Conservation (phyloP, 1,140 invertebrate species). For the Oppia nitens region DNA sequence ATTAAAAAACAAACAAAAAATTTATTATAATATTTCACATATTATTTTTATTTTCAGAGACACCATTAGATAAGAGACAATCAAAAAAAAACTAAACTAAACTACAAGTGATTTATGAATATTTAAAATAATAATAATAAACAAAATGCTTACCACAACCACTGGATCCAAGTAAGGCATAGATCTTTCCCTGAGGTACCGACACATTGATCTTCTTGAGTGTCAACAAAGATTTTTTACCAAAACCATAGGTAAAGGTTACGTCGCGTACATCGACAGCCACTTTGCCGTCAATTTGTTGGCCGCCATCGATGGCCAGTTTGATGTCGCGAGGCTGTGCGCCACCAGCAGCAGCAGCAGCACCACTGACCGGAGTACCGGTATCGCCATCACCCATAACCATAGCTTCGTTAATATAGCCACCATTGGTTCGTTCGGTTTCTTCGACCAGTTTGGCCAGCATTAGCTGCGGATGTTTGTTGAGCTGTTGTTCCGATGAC, state of each 20-base stretch:
- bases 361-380: constrained; percentile 1
- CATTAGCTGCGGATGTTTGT: constrained; percentile 11
- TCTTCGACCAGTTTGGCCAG: constrained; percentile 15
- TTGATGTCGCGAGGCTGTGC: background rate
- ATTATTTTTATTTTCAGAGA: too few species aligned
- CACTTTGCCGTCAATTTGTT: background rate
- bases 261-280: constrained; percentile 15
- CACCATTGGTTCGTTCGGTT: constrained; percentile 10
- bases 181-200: constrained; percentile 16
- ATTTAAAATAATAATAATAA: background rate
- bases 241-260: constrained; percentile 14
- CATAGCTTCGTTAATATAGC: constrained; percentile 9
- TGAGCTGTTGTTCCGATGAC: constrained; percentile 7
- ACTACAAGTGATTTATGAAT: too few species aligned
- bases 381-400: constrained; percentile 14
- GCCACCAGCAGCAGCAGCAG: background rate
- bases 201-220: constrained; percentile 13
- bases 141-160: constrained; percentile 35
- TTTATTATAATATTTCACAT: too few species aligned
- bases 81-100: too few species aligned
- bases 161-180: constrained; percentile 16
- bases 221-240: constrained; percentile 7
- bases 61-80: too few species aligned
- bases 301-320: background rate
- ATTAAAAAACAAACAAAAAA: too few species aligned